Conservation (phyloP, 1,140 invertebrate genomes). For the Neodiprion virginianus region DNA sequence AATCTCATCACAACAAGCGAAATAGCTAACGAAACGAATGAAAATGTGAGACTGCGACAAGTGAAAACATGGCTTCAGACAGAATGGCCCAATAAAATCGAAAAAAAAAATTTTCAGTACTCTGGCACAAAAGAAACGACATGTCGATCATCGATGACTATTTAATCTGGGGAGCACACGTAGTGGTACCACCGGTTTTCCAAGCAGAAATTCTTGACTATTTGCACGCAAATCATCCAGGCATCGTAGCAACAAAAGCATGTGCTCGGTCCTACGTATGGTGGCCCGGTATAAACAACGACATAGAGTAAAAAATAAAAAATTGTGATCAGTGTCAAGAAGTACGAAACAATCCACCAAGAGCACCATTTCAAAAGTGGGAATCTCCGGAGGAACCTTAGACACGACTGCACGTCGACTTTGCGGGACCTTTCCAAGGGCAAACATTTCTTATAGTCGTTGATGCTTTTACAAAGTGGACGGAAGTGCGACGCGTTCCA, state of each 20-base stretch:
- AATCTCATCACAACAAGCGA: slow-evolving; percentile 11
- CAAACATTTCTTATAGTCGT: slow-evolving; percentile 52
- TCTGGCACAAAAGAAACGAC: slow-evolving; percentile 16
- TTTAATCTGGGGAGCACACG: slow-evolving; percentile 35
- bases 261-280: slow-evolving; percentile 35
- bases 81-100: slow-evolving; percentile 12
- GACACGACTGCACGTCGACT: slow-evolving; percentile 60
- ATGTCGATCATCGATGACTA: slow-evolving; percentile 24
- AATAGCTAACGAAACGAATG: slow-evolving; percentile 11
- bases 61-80: slow-evolving; percentile 15
- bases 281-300: slow-evolving; percentile 45
- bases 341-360: slow-evolving; percentile 33
- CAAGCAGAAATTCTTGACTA: slow-evolving; percentile 36
- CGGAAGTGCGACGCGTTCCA: slow-evolving; percentile 38
- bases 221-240: slow-evolving; percentile 53
- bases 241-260: slow-evolving; percentile 54
- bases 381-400: slow-evolving; percentile 46
- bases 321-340: slow-evolving; percentile 39
- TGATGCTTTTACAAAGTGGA: slow-evolving; percentile 54
- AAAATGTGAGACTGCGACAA: slow-evolving; percentile 12
- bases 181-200: slow-evolving; percentile 47
- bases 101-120: slow-evolving; percentile 1
- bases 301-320: slow-evolving; percentile 42
- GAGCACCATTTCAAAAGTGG: slow-evolving; percentile 41
- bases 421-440: slow-evolving; percentile 52